Evolutionary conservation across 1,140 invertebrate genomes (phyloP), one percentile per base, ranked within the genome.

Genomic region (Colletes latitarsis): DNA sequence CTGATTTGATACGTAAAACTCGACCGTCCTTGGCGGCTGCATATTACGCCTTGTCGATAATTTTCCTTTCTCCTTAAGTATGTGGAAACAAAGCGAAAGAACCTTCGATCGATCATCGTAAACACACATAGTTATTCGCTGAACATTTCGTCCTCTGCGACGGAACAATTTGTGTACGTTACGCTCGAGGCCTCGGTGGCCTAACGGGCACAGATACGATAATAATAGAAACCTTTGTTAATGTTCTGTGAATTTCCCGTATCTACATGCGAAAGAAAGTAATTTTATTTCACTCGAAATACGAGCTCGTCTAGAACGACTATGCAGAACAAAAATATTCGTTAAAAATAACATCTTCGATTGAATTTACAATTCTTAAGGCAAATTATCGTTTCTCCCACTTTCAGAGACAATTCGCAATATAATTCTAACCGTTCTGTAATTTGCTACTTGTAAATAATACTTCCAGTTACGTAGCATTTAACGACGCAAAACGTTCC

Each of bases 141-240:
- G 2, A 64, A 19, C 64, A 15, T 14, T 21, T 60, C 19, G 58
- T 60, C 43, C 43, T 73, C 14, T 62, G 12, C 39, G 41, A 17
- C 52, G 15, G 52, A 21, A 66, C 62, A 75, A 75, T 75, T 75
- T 63, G 62, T 55, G 62, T 30, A 66, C 62, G 41, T 66, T 75
- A 55, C 39, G 52, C 21, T 10, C 19, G 49, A 10, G 3, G 62
- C 49, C 17, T 43, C 30, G 21, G 43, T 39, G 19, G 21, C 2
- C 30, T 58, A 19, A 19, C n/a, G 55, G 15, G 9, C 17, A 0
- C 6, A 19, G 55, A 4, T 21, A 19, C 10, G 55, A 58, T 58
- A 58, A 58, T 58, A 17, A 8, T n/a, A 53, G 60, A 39, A 73
- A 73, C 63, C 39, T 19, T 64, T 62, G 19, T 64, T 74, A 39